Conservation (phyloP, 1,140 invertebrate genomes). For the Amyelois transitella region DNA sequence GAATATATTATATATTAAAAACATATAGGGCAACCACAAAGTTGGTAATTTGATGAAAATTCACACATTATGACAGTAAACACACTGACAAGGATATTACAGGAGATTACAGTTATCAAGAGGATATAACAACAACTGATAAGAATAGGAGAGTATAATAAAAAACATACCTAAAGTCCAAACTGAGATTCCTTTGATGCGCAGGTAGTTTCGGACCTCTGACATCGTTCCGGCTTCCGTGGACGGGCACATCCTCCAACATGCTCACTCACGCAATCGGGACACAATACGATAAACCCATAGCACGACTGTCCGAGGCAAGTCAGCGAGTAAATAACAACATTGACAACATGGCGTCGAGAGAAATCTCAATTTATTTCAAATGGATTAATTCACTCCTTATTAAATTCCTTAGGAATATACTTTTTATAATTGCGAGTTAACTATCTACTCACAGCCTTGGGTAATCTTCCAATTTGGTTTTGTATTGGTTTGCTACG, state of each 20-base stretch:
- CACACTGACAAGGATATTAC: conserved; percentile 4
- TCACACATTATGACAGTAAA: neutral
- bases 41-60: neutral
- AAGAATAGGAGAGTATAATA: neutral
- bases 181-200: conserved; percentile 62
- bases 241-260: conserved; percentile 69
- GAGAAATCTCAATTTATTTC: conserved; percentile 8
- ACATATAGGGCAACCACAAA: too few relatives aligned
- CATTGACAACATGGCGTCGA: conserved; percentile 70
- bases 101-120: neutral
- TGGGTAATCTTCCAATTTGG: conserved; percentile 13
- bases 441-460: conserved; percentile 27
- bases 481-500: neutral
- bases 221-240: conserved; percentile 53
- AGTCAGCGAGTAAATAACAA: conserved; percentile 66
- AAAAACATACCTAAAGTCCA: conserved; percentile 58
- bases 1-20: too few relatives aligned
- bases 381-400: neutral
- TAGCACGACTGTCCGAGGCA: conserved; percentile 45
- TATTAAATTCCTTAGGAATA: conserved; percentile 18
- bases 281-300: conserved; percentile 57
- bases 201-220: conserved; percentile 40
- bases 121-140: too few relatives aligned
- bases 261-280: conserved; percentile 51
- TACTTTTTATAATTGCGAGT: conserved; percentile 3